Conservation (phyloP, 2,888 invertebrate genomes). For the Poecilus cupreus region DNA sequence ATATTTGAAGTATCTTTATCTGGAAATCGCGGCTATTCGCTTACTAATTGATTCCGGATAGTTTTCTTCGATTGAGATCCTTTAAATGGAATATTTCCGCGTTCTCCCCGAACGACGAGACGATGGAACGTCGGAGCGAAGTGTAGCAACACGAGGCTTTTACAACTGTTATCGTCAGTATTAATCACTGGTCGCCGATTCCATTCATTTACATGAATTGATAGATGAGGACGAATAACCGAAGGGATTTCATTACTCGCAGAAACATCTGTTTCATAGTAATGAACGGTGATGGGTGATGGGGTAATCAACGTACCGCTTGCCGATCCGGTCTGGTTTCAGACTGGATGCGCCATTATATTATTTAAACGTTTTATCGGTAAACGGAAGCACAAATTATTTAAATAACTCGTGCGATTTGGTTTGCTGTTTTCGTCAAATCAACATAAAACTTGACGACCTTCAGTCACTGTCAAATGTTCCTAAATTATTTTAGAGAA, state of each 20-base stretch:
- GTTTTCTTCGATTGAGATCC: slow-evolving; percentile 4
- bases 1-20: slow-evolving; percentile 7
- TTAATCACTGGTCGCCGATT: slow-evolving; percentile 35
- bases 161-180: slow-evolving; percentile 9
- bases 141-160: slow-evolving; percentile 1
- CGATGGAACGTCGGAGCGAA: not conserved
- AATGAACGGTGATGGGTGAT: slow-evolving; percentile 34
- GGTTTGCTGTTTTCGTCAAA: not conserved
- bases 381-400: not conserved
- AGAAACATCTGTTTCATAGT: slow-evolving; percentile 44
- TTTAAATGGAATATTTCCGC: slow-evolving; percentile 17
- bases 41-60: slow-evolving; percentile 19
- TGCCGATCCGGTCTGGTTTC: not conserved
- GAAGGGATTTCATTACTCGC: slow-evolving; percentile 31
- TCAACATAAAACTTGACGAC: too few species aligned
- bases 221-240: slow-evolving; percentile 40
- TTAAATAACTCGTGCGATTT: not conserved
- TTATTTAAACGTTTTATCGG: slow-evolving; percentile 36
- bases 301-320: slow-evolving; percentile 2
- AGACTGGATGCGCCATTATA: not conserved
- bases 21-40: not conserved
- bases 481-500: too few species aligned
- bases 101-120: not conserved
- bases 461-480: too few species aligned
- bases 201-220: slow-evolving; percentile 38